Conservation (phyloP, 2,888 invertebrate genomes). For the Sclerodermus sp. region DNA sequence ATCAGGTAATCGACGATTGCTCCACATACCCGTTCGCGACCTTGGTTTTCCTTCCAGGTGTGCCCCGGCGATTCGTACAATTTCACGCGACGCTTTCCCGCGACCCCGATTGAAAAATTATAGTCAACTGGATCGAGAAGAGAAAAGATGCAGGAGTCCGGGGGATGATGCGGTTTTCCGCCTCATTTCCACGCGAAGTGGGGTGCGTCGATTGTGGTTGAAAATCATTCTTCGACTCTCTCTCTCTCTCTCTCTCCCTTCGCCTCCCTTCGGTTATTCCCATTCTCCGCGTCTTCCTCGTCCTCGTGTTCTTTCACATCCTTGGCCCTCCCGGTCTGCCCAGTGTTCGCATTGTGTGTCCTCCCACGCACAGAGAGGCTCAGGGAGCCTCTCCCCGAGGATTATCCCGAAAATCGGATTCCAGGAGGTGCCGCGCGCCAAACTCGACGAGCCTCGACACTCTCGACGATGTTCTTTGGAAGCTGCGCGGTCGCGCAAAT, state of each 20-base stretch:
- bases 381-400: slow-evolving; percentile 27
- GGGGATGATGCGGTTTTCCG: slow-evolving; percentile 49
- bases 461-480: too few relatives aligned
- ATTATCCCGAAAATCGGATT: slow-evolving; percentile 49
- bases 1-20: too few relatives aligned
- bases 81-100: too few relatives aligned
- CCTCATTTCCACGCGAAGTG: slow-evolving; percentile 54
- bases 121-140: slow-evolving; percentile 19
- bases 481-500: too few relatives aligned
- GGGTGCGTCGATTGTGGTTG: slow-evolving; percentile 45
- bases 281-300: background rate
- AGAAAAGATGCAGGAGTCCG: slow-evolving; percentile 29
- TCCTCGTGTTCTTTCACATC: slow-evolving; percentile 12
- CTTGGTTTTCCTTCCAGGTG: too few relatives aligned
- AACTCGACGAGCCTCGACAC: too few relatives aligned
- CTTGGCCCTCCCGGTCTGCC: background rate
- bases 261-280: background rate
- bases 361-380: slow-evolving; percentile 13
- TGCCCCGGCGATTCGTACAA: too few relatives aligned
- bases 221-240: slow-evolving; percentile 20
- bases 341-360: slow-evolving; percentile 29
- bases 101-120: too few relatives aligned
- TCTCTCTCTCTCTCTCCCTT: background rate
- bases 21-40: too few relatives aligned
- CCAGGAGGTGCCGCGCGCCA: slow-evolving; percentile 27